phyloP scores from a whole-genome alignment of 2,113 vertebrate genomes.

The Lagopus leucura region DNA sequence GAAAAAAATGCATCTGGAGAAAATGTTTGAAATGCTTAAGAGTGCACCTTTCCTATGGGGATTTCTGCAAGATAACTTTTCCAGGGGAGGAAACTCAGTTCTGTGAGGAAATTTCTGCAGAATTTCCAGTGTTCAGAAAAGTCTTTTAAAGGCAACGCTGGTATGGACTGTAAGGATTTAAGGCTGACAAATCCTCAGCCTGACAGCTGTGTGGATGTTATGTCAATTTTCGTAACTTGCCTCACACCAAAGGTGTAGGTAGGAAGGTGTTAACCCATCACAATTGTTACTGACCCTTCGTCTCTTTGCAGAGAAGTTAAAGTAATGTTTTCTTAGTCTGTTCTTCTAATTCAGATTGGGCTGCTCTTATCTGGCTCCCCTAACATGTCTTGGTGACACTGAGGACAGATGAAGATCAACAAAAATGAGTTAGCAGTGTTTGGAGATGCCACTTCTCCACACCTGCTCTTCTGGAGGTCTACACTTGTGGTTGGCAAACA shows the following conservation, averaged over 20 bases:
- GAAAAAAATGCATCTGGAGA: background rate
- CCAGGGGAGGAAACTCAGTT: background rate
- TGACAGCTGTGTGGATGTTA: background rate
- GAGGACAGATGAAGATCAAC: background rate
- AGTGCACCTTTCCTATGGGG: background rate
- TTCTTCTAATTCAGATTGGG: background rate
- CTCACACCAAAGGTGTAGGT: background rate
- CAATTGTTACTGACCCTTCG: background rate
- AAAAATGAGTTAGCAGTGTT: background rate
- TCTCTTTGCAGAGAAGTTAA: background rate
- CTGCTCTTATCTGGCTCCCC: background rate
- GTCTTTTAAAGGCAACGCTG: background rate
- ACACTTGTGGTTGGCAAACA: background rate
- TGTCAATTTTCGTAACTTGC: background rate
- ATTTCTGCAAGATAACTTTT: background rate
- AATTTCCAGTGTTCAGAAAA: background rate
- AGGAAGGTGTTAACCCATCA: background rate
- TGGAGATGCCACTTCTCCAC: background rate
- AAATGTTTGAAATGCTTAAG: background rate
- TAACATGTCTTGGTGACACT: fast-evolving
- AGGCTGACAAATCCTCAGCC: background rate
- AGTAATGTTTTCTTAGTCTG: fast-evolving
- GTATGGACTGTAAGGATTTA: background rate
- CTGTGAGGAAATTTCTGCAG: background rate
- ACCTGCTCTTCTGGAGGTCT: background rate